phyloP scores from a whole-genome alignment of 2,888 invertebrate species.

The Himalopsyche anomala region DNA sequence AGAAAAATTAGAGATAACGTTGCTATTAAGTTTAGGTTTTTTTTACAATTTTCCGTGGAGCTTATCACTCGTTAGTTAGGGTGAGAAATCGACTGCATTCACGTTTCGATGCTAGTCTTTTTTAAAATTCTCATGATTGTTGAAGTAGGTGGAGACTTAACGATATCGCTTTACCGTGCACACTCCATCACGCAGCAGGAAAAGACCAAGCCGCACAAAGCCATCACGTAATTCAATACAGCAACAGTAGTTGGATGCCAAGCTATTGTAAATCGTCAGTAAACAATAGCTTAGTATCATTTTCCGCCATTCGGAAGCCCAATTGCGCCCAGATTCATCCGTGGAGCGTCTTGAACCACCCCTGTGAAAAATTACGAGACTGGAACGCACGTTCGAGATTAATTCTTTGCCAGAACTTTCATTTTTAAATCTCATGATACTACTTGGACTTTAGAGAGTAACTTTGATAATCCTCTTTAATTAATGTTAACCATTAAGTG shows the following conservation, averaged over 20 bases:
- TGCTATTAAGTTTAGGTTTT: too few species aligned
- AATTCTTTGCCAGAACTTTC: background rate
- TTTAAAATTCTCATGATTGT: background rate
- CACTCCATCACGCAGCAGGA: conserved; percentile 37
- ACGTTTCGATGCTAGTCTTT: background rate
- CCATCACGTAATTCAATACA: conserved; percentile 32
- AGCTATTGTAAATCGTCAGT: background rate
- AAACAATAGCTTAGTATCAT: background rate
- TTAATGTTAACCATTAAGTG: too few species aligned
- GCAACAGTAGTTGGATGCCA: background rate
- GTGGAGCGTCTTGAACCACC: conserved; percentile 2
- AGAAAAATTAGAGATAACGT: too few species aligned
- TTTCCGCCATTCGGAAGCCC: background rate
- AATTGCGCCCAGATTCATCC: background rate
- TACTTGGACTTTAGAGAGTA: too few species aligned
- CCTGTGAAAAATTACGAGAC: conserved; percentile 6
- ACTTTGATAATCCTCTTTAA: too few species aligned
- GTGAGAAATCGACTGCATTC: too few species aligned
- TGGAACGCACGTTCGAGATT: background rate
- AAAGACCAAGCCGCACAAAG: conserved; percentile 35
- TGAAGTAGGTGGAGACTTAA: background rate
- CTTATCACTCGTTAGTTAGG: too few species aligned
- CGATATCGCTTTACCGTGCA: background rate
- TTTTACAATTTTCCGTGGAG: too few species aligned
- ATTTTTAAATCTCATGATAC: too few species aligned